Evolutionary conservation across 1,140 invertebrate genomes (phyloP).

Genomic region (Anoplophora glabripennis): DNA sequence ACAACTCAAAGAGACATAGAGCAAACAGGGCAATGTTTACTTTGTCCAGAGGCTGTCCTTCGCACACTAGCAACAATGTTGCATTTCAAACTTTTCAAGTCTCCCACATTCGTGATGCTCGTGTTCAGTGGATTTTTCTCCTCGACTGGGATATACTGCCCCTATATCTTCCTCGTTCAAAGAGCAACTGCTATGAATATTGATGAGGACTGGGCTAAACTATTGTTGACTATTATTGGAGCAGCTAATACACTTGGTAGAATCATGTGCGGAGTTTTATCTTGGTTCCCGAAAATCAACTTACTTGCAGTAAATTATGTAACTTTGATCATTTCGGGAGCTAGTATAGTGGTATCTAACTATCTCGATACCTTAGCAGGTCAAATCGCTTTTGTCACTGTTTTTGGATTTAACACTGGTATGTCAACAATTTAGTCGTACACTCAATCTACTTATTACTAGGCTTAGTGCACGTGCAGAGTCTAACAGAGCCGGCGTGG

Average conservation of each 20-base stretch:
- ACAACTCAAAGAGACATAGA: constrained; percentile 71
- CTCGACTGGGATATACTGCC: constrained; percentile 90
- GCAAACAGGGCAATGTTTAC: constrained; percentile 60
- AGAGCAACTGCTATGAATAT: constrained; percentile 51
- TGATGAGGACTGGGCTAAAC: constrained; percentile 54
- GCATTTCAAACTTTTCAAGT: constrained; percentile 77
- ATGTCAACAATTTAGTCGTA: constrained; percentile 17
- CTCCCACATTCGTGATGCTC: constrained; percentile 82
- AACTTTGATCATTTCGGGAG: constrained; percentile 34
- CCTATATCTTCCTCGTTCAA: constrained; percentile 79
- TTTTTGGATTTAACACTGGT: constrained; percentile 39
- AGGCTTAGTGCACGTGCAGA: too few species aligned
- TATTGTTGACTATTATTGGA: constrained; percentile 83
- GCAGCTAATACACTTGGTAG: constrained; percentile 86
- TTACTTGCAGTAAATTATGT: constrained; percentile 33
- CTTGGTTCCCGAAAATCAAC: constrained; percentile 33
- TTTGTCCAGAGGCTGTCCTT: constrained; percentile 72
- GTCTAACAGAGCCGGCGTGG: too few species aligned
- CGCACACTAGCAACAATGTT: constrained; percentile 77
- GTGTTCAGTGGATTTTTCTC: constrained; percentile 84
- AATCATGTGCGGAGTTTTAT: constrained; percentile 64
- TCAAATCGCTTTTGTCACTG: constrained; percentile 24
- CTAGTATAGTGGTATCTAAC: constrained; percentile 28
- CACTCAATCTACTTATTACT: too few species aligned
- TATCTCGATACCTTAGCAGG: constrained; percentile 23